These are phyloP conservation scores for Oedothorax gibbosus DNA, from an alignment of 1,140 invertebrate genomes.

Conservation along the genomic window DNA sequence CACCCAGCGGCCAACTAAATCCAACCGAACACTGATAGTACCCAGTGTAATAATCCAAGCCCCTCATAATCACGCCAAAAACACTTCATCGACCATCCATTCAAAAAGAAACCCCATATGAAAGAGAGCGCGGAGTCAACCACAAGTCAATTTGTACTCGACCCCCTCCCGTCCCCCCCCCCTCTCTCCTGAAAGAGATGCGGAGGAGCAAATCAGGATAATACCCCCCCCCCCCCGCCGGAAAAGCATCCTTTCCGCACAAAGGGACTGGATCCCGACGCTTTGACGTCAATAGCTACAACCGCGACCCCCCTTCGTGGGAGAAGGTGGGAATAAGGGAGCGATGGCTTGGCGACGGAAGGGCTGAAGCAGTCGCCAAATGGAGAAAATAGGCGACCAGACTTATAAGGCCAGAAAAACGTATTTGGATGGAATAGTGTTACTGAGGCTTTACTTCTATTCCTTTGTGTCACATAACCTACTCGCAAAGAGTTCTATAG, in stretches of 20 bases:
- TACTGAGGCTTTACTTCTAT: too few relatives aligned
- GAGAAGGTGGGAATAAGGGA: background rate
- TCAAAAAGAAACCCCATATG: background rate
- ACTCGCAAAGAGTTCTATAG: too few relatives aligned
- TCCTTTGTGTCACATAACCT: too few relatives aligned
- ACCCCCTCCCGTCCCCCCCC: constrained; percentile 31
- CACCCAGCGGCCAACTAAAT: too few relatives aligned
- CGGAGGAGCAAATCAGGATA: constrained; percentile 60
- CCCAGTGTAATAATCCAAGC: too few relatives aligned
- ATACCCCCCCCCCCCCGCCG: constrained; percentile 42
- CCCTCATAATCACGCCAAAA: background rate
- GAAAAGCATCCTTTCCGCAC: constrained; percentile 47
- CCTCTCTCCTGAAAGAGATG: background rate
- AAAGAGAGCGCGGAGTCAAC: constrained; percentile 7
- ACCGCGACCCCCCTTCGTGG: constrained; percentile 37
- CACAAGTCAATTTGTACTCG: constrained; percentile 19
- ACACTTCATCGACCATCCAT: background rate
- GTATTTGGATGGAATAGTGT: too few relatives aligned
- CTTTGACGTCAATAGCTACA: constrained; percentile 50
- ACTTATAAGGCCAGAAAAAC: too few relatives aligned
- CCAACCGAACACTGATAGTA: too few relatives aligned
- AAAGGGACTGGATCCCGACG: constrained; percentile 37
- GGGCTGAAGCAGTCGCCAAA: too few relatives aligned
- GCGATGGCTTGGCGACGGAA: too few relatives aligned
- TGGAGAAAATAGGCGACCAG: too few relatives aligned